Evolutionary conservation across 2,113 vertebrate species (phyloP), one percentile per base, ranked within the genome.

Genomic region (Pseudopodoces humilis): DNA sequence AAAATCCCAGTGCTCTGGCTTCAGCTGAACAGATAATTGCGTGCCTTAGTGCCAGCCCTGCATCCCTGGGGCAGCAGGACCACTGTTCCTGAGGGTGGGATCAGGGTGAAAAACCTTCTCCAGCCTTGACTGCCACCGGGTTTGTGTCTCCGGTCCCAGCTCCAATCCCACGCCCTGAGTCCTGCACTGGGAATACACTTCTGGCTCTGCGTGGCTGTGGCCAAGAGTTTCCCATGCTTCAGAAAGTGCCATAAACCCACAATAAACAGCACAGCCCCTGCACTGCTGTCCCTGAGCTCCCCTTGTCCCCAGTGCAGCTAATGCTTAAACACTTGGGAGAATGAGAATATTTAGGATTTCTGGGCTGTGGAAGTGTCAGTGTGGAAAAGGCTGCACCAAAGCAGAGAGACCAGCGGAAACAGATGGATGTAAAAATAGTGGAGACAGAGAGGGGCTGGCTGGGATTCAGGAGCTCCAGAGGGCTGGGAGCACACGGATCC

Each of bases 181-280:
- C 74, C 70, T 76, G 74, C 78, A 10, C 84, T 94, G 94, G 87
- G 84, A 95, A 90, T 68, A 10, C 41, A 4, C 21, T 86, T 37
- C 13, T 53, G 71, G 46, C 65, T 63, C 25, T 0, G 2, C 7
- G 62, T 60, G 76, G 27, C 53, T 2, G 0, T 64, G 71, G 41
- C 47, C 2, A 15, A n/a, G 50, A 87, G 55, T 83, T 94, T 96
- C 93, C 92, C 92, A 87, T 28, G 81, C 87, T 91, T 91, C 84
- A 53, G 31, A 63, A 86, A 86, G 56, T 58, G 69, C 58, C 33
- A 3, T 7, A 47, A 89, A 82, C 4, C 92, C 95, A 52, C 69
- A 87, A 7, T 10, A 49, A 84, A 35, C 21, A 41, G 72, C 80
- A 53, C 24, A 22, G 15, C 35, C 13, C 24, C 59, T 11, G 33